Evolutionary conservation across 1,140 invertebrate genomes (phyloP), one percentile per base, ranked within the genome.

Genomic region (Ceratitis capitata): DNA sequence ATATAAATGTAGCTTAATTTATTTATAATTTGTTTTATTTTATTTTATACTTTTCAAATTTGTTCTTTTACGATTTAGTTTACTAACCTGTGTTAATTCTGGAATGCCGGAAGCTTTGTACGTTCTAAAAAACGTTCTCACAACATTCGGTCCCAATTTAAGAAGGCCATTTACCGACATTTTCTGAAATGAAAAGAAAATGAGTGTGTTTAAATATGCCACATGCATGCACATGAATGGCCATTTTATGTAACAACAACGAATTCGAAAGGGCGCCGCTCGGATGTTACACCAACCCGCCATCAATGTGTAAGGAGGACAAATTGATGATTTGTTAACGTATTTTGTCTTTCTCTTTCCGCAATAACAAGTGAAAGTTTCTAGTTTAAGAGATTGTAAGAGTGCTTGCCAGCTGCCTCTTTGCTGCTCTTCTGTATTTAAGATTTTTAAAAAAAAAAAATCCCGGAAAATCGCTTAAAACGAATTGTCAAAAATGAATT

Each of bases 1-100:
- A n/a, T n/a, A n/a, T n/a, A n/a, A n/a, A n/a, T n/a, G n/a, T n/a
- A n/a, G n/a, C n/a, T n/a, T n/a, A n/a, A n/a, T n/a, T n/a, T n/a
- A n/a, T n/a, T n/a, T n/a, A n/a, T n/a, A n/a, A n/a, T n/a, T n/a
- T n/a, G n/a, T n/a, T n/a, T n/a, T n/a, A n/a, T n/a, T n/a, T n/a
- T n/a, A n/a, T n/a, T n/a, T n/a, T n/a, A n/a, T n/a, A n/a, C n/a
- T n/a, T n/a, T n/a, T n/a, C n/a, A n/a, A n/a, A n/a, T n/a, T n/a
- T n/a, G n/a, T n/a, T n/a, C n/a, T n/a, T n/a, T n/a, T n/a, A n/a
- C n/a, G n/a, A n/a, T n/a, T n/a, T n/a, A n/a, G 19, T 14, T 10
- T 85, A 78, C 58, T 26, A 53, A 86, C 85, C 85, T 86, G 82
- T 45, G 85, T 86, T 29, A 86, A 78, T 64, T 86, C 85, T 26